phyloP scores from a whole-genome alignment of 2,888 invertebrate species.

The Archips xylosteana region DNA sequence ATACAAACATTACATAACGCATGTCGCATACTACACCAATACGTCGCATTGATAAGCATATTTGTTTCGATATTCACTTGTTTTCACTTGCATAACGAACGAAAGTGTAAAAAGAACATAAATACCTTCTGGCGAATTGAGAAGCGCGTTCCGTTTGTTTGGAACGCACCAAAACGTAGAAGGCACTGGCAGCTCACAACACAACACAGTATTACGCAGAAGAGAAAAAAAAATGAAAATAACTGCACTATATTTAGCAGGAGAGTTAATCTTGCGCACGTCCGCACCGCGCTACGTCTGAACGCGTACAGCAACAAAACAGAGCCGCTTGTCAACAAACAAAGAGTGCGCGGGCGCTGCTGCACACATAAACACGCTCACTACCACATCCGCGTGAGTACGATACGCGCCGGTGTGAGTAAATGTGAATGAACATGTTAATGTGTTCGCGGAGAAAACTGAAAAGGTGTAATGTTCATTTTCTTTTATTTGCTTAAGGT shows the following conservation, averaged over 20 bases:
- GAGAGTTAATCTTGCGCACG: slow-evolving; percentile 61
- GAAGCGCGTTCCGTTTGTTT: slow-evolving; percentile 11
- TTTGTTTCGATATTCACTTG: background rate
- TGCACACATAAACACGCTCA: slow-evolving; percentile 72
- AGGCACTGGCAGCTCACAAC: slow-evolving; percentile 53
- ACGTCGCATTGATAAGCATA: slow-evolving; percentile 5
- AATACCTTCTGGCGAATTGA: slow-evolving; percentile 30
- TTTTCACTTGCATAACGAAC: slow-evolving; percentile 5
- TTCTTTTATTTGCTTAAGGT: background rate
- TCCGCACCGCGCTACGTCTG: slow-evolving; percentile 62
- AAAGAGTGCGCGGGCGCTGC: slow-evolving; percentile 76
- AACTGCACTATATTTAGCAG: slow-evolving; percentile 78
- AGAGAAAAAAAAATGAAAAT: slow-evolving; percentile 58
- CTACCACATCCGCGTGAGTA: slow-evolving; percentile 63
- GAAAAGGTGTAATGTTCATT: slow-evolving; percentile 20
- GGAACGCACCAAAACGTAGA: slow-evolving; percentile 48
- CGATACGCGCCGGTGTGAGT: slow-evolving; percentile 17
- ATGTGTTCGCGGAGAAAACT: slow-evolving; percentile 55
- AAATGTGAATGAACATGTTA: slow-evolving; percentile 79
- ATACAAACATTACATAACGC: slow-evolving; percentile 42
- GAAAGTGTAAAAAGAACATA: slow-evolving; percentile 4
- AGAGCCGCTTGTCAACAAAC: slow-evolving; percentile 81
- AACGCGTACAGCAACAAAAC: slow-evolving; percentile 61
- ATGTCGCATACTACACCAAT: slow-evolving; percentile 43
- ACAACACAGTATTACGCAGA: slow-evolving; percentile 71